Evolutionary conservation across 2,888 invertebrate species (phyloP).

Genomic region (Autographa pulchrina): DNA sequence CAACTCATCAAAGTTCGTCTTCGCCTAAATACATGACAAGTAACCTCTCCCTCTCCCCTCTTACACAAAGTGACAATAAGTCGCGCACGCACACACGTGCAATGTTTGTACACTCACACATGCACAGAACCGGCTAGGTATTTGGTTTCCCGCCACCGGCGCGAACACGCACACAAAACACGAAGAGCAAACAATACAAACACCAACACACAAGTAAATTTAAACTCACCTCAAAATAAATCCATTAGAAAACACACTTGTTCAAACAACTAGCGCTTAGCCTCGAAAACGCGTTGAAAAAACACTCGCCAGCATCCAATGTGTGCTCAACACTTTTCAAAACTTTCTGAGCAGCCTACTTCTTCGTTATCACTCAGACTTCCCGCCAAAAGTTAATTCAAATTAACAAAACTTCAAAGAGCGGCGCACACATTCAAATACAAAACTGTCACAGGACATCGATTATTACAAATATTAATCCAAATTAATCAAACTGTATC

Average conservation of each 20-base stretch:
- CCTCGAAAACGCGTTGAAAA: constrained; percentile 89
- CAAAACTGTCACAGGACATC: constrained; percentile 60
- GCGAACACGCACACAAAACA: constrained; percentile 88
- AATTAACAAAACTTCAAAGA: constrained; percentile 68
- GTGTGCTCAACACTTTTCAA: constrained; percentile 87
- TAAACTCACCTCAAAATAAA: constrained; percentile 90
- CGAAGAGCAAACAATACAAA: constrained; percentile 88
- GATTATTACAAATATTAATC: constrained; percentile 54
- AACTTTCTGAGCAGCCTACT: constrained; percentile 85
- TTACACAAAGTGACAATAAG: constrained; percentile 88
- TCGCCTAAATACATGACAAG: constrained; percentile 89
- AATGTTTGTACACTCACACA: constrained; percentile 86
- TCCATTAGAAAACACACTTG: constrained; percentile 90
- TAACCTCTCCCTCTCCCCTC: constrained; percentile 87
- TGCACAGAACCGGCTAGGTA: constrained; percentile 82
- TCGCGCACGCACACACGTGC: constrained; percentile 78
- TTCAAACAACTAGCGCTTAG: constrained; percentile 90
- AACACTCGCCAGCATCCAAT: constrained; percentile 85
- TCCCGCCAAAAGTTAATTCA: constrained; percentile 78
- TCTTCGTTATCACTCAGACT: constrained; percentile 73
- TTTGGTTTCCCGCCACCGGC: constrained; percentile 89
- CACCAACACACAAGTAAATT: constrained; percentile 89
- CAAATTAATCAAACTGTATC: constrained; percentile 66
- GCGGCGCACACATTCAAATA: constrained; percentile 57
- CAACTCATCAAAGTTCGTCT: constrained; percentile 86